Conservation (phyloP, 2,113 vertebrate genomes). For the Bufo gargarizans region DNA sequence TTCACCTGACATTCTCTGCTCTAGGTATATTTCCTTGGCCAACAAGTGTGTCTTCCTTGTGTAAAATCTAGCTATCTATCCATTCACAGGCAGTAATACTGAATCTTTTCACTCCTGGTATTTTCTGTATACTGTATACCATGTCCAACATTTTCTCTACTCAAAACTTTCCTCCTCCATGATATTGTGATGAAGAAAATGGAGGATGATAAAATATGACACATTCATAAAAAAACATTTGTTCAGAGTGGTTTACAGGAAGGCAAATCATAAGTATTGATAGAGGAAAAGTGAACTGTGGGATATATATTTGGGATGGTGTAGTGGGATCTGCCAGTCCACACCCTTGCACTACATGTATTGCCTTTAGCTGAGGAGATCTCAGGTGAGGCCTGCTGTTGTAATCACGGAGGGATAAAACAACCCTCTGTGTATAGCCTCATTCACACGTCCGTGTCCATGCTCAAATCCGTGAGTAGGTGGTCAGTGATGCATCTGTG, state of each 20-base stretch:
- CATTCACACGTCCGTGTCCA: too few relatives aligned
- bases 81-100: neutral
- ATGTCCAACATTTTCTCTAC: neutral
- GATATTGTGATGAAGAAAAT: neutral
- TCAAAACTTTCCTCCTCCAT: neutral
- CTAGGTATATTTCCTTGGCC: neutral
- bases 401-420: too few relatives aligned
- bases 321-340: too few relatives aligned
- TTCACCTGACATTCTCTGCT: neutral
- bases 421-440: too few relatives aligned
- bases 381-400: too few relatives aligned
- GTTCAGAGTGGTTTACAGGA: neutral
- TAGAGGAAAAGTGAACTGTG: too few relatives aligned
- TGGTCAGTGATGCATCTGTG: too few relatives aligned
- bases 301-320: too few relatives aligned
- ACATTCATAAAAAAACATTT: neutral
- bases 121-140: neutral
- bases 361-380: too few relatives aligned
- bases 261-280: too few relatives aligned
- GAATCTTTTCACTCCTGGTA: neutral
- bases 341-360: too few relatives aligned
- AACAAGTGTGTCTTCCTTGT: neutral
- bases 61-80: neutral
- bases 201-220: neutral
- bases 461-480: too few relatives aligned